Evolutionary conservation across 1,140 invertebrate genomes (phyloP), one percentile per base, ranked within the genome.

Genomic region (Zaprionus capensis): DNA sequence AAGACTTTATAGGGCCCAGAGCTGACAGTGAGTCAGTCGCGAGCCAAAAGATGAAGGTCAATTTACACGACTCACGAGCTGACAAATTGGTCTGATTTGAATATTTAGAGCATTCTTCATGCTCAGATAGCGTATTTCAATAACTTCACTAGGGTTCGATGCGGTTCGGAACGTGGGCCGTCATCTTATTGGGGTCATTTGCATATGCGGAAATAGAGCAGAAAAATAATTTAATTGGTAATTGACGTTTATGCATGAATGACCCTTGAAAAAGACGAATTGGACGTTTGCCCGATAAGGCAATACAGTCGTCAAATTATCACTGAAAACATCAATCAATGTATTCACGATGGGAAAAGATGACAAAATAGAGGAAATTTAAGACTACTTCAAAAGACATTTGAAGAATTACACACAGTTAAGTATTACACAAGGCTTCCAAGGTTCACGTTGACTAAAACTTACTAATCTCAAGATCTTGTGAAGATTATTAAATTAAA

Each of bases 61-160:
- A 76, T 72, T 67, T 12, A 51, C 65, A 71, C 5, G 38, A 46
- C 81, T 57, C 72, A 61, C 81, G 68, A 72, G 12, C 69, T 73
- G 76, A 86, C 83, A 82, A 87, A 86, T 87, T 86, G 76, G 61
- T 63, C 66, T 82, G 62, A 86, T 86, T 86, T 86, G 38, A 73
- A 82, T 87, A 87, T 85, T 71, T 82, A 51, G 81, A 85, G 78
- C 51, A 70, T 41, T 41, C 15, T 63, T 64, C 34, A 44, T 41
- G 46, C 46, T 24, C 51, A 53, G n/a, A 58, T 38, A 5, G 26
- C 14, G 14, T 17, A 11, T 56, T 15, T 31, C 53, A 56, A 56
- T 24, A 24, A 24, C 15, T 56, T 56, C 22, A 56, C 22, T 53
- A 14, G 22, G n/a, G n/a, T 22, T 12, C 17, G 9, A 12, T 15